Evolutionary conservation across 2,797 vertebrate species (phyloP).

Genomic region (Adelosebastes latens): DNA sequence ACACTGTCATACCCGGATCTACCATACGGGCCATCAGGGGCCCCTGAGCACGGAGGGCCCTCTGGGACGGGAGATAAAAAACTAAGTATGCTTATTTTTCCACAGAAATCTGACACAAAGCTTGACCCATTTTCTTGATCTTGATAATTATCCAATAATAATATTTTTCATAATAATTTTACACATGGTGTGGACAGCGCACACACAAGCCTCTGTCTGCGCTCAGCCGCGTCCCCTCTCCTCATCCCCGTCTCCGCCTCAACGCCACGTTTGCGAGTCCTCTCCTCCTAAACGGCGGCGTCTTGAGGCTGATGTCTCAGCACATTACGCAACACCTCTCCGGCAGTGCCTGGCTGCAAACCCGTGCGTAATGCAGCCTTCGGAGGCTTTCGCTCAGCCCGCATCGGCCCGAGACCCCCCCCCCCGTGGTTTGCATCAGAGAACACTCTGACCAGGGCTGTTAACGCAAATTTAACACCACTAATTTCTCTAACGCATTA

Average conservation of each 20-base stretch:
- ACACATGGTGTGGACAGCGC: background rate
- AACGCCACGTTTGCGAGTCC: no score
- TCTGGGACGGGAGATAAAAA: background rate
- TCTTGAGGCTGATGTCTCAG: background rate
- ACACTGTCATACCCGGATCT: background rate
- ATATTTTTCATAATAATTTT: background rate
- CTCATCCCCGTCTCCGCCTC: no score
- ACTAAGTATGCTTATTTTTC: background rate
- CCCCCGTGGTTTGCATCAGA: no score
- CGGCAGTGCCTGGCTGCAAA: background rate
- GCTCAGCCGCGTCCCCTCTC: background rate
- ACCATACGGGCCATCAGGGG: background rate
- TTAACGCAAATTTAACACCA: no score
- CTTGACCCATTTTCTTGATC: background rate
- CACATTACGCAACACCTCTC: rapidly evolving
- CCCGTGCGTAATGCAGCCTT: background rate
- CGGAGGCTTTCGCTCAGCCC: background rate
- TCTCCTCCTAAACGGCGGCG: background rate
- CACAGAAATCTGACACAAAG: background rate
- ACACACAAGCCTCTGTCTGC: background rate
- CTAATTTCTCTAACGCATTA: no score
- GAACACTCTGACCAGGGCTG: no score
- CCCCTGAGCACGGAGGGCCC: background rate
- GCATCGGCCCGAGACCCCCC: background rate
- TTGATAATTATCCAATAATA: background rate